These are phyloP conservation scores for Salarias fasciatus DNA, from an alignment of 2,797 vertebrate species.

Conservation along the genomic window DNA sequence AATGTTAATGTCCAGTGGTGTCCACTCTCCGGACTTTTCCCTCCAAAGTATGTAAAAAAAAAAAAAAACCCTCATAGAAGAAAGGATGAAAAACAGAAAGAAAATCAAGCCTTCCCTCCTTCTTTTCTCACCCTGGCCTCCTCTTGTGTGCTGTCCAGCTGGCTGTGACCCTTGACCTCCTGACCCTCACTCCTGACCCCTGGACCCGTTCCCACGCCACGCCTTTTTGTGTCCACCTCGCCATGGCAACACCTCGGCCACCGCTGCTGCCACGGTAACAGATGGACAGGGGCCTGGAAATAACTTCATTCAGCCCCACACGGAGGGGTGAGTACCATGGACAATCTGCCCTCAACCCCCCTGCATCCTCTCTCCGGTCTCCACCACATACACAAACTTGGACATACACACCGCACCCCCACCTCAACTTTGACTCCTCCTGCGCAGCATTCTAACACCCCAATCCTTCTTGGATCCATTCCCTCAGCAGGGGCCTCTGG, in stretches of 20 bases:
- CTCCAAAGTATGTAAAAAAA: slow-evolving; percentile 59
- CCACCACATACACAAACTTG: slow-evolving; percentile 40
- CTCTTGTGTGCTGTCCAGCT: slow-evolving; percentile 86
- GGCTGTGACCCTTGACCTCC: slow-evolving; percentile 82
- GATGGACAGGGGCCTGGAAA: slow-evolving; percentile 84
- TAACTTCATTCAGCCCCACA: slow-evolving; percentile 81
- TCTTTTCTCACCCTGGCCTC: slow-evolving; percentile 82
- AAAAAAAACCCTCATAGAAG: slow-evolving; percentile 41
- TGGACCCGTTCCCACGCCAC: slow-evolving; percentile 87
- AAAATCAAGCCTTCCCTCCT: slow-evolving; percentile 72
- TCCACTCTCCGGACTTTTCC: slow-evolving; percentile 71
- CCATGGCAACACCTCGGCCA: slow-evolving; percentile 84
- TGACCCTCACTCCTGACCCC: slow-evolving; percentile 85
- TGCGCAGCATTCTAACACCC: slow-evolving; percentile 62
- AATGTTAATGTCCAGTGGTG: slow-evolving; percentile 82
- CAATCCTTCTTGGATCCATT: slow-evolving; percentile 55
- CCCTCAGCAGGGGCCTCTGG: slow-evolving; percentile 64
- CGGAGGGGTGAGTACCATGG: slow-evolving; percentile 60
- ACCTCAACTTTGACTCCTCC: slow-evolving; percentile 63
- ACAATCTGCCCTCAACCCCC: slow-evolving; percentile 67
- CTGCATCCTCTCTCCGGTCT: slow-evolving; percentile 1
- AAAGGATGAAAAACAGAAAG: slow-evolving; percentile 59
- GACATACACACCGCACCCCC: slow-evolving; percentile 42
- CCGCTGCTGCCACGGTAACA: slow-evolving; percentile 85
- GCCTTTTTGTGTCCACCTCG: slow-evolving; percentile 83